Base-by-base conservation (phyloP, 2,888 invertebrate genomes). In the Nezara viridula region DNA sequence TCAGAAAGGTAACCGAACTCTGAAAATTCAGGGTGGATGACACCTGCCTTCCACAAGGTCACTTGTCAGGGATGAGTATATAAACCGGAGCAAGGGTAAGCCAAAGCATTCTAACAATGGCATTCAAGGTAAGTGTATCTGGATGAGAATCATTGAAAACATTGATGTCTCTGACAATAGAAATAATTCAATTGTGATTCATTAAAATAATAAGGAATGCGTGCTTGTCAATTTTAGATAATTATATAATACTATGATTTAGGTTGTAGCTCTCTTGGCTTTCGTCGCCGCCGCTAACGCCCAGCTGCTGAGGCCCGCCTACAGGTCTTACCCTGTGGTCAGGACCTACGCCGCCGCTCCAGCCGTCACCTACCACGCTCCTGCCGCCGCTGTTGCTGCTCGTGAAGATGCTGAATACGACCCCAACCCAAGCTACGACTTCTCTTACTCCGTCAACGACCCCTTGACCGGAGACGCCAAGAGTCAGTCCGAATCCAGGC, bases 321-420 rank as follows among this genome's bases (percentile, higher is more conserved):
- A 73, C 66, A 73, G 66, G 19, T 19, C 66, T 7, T 73, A 73
- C 24, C 32, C 19, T 9, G 16, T 27, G 4, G 60, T 27, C 16
- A 55, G 55, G 55, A 52, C 37, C n/a, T 92, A 92, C 52, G 66
- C 66, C 37, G 66, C 66, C 66, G 66, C 66, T 73, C 66, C 66
- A 73, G 66, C 66, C 21, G 66, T 73, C 66, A 37, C 66, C 37
- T 73, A 73, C 66, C 66, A 73, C 37, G 81, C 81, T 81, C 81
- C 81, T 44, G 81, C 44, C 16, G 81, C 81, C 19, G 44, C 81
- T 44, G 44, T 81, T 44, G 81, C 81, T 37, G 32, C 66, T 32
- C 32, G 37, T 37, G 32, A 73, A 37, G 66, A 73, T 37, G 86
- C 55, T 40, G 66, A 73, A 73, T 73, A 73, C 66, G 66, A 73